Conservation (phyloP, 2,113 vertebrate species). For the Tyto alba region DNA sequence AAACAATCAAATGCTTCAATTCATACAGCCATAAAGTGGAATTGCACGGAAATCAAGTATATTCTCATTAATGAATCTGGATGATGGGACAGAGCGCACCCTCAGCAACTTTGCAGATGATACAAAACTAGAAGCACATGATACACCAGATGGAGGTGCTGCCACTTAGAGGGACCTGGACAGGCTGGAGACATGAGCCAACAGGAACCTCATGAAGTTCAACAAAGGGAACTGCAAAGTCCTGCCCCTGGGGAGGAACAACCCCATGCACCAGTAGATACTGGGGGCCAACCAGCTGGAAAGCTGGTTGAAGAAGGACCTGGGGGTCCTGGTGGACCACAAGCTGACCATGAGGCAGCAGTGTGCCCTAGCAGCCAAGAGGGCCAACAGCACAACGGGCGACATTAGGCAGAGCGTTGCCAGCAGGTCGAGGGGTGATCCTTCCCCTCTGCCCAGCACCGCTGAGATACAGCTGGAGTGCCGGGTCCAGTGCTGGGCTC, state of each 20-base stretch:
- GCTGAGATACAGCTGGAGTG: background rate
- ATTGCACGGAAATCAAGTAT: background rate
- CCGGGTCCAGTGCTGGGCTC: background rate
- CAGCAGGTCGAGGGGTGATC: background rate
- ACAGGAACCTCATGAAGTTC: background rate
- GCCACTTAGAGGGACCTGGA: background rate
- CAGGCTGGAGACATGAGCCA: background rate
- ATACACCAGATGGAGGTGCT: background rate
- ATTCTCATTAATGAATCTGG: background rate
- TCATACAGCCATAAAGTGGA: background rate
- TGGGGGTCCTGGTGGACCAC: background rate
- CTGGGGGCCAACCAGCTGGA: background rate
- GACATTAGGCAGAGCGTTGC: background rate
- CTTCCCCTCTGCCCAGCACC: background rate
- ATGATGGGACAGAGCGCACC: background rate
- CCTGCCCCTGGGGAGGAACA: background rate
- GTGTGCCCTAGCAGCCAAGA: background rate
- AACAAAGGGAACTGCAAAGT: background rate
- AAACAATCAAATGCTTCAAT: background rate
- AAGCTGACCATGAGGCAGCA: background rate
- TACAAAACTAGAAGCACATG: background rate
- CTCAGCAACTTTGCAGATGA: background rate
- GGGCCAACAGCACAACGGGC: background rate
- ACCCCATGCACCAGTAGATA: background rate
- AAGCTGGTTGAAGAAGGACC: background rate